Evolutionary conservation across 2,113 vertebrate genomes (phyloP).

Genomic region (cattle (Bos taurus)): DNA sequence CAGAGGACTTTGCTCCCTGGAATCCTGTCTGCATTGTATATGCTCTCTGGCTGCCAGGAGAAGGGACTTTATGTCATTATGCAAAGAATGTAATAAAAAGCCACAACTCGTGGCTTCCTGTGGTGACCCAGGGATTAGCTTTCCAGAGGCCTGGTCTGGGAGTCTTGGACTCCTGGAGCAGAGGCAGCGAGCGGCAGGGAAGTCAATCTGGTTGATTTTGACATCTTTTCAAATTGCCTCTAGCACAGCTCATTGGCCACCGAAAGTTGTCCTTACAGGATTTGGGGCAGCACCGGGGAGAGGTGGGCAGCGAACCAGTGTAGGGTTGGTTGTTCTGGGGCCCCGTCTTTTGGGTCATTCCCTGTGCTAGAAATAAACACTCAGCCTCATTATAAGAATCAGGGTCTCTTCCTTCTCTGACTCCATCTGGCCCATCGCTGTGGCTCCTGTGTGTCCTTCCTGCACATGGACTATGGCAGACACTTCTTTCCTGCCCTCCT

Average conservation of each 20-base stretch:
- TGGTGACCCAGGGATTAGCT: background rate
- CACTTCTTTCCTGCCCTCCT: background rate
- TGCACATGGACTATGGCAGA: fast-evolving
- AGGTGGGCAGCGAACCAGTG: background rate
- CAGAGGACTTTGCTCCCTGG: background rate
- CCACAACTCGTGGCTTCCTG: background rate
- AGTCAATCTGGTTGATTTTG: background rate
- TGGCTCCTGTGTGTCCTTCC: background rate
- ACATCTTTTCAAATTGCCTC: background rate
- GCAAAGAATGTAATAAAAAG: conserved; percentile 53
- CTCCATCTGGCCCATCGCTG: background rate
- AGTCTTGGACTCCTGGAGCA: background rate
- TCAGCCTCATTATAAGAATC: background rate
- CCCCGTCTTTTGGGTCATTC: background rate
- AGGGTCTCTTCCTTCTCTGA: background rate
- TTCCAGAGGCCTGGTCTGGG: background rate
- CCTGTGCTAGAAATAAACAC: background rate
- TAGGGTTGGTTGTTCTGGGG: background rate
- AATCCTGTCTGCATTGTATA: background rate
- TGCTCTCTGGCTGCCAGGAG: background rate
- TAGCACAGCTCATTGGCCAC: background rate
- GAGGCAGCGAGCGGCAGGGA: background rate
- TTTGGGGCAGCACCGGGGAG: background rate
- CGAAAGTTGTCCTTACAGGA: background rate
- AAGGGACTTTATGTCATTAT: conserved; percentile 28